phyloP scores from a whole-genome alignment of 2,113 vertebrate species.

The Hippocampus zosterae region DNA sequence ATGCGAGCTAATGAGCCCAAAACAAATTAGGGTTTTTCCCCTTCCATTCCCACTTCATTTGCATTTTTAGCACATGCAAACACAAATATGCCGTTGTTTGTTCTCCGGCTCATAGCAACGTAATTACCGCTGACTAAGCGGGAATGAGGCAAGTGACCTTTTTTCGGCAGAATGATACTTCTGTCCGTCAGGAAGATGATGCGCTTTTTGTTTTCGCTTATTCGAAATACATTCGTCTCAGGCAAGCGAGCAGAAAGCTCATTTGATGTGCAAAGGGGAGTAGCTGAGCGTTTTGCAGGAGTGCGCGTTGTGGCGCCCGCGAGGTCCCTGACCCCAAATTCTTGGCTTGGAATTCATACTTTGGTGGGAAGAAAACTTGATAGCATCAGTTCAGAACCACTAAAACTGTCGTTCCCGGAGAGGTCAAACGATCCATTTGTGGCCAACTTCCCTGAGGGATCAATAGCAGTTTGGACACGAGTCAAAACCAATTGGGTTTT shows the following conservation, averaged over 20 bases:
- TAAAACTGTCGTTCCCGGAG: not conserved
- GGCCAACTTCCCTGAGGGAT: constrained; percentile 1
- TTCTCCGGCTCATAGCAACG: constrained; percentile 3
- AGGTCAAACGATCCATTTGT: not conserved
- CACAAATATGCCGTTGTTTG: constrained; percentile 8
- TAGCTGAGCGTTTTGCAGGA: not conserved
- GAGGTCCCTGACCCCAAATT: constrained; percentile 18
- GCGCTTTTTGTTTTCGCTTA: constrained; percentile 44
- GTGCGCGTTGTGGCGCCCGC: not conserved
- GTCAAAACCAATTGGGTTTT: not conserved
- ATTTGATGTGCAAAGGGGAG: constrained; percentile 28
- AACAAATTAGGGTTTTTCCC: constrained; percentile 31
- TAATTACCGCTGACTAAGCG: constrained; percentile 28
- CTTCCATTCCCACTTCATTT: constrained; percentile 22
- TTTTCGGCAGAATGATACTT: constrained; percentile 11
- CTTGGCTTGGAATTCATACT: constrained; percentile 29
- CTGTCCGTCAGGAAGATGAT: constrained; percentile 28
- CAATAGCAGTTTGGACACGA: not conserved
- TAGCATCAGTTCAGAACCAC: constrained; percentile 28
- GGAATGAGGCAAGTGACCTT: constrained; percentile 26
- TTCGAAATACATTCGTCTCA: constrained; percentile 52
- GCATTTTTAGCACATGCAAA: constrained; percentile 35
- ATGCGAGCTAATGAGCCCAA: constrained; percentile 27
- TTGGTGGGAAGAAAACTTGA: constrained; percentile 32
- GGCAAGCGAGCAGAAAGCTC: constrained; percentile 34